Conservation (phyloP, 2,113 vertebrate species). For the Rhinogobius similis region DNA sequence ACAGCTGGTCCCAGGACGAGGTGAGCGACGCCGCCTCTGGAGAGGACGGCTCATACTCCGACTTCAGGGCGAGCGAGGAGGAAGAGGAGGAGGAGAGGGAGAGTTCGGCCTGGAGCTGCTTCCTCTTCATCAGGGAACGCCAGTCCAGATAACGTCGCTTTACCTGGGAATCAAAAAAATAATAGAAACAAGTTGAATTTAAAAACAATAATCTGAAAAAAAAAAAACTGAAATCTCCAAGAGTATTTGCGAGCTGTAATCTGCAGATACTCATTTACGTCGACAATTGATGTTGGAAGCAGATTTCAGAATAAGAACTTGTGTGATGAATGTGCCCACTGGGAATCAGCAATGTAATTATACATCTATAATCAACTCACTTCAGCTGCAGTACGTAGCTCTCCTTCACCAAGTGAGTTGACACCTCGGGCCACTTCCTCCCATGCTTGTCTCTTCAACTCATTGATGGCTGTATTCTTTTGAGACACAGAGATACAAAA, state of each 20-base stretch:
- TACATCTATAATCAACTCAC: constrained; percentile 24
- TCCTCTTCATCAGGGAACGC: constrained; percentile 90
- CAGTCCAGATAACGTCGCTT: constrained; percentile 92
- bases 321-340: not conserved
- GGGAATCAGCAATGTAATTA: not conserved
- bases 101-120: constrained; percentile 87
- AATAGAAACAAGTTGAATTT: not conserved
- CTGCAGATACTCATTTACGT: not conserved
- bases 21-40: constrained; percentile 82
- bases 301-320: not conserved
- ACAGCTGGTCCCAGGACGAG: constrained; percentile 84
- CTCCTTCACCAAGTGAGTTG: constrained; percentile 89
- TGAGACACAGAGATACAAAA: constrained; percentile 12
- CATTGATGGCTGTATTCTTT: constrained; percentile 93
- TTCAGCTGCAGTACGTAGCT: constrained; percentile 89
- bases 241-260: not conserved
- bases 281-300: not conserved
- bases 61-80: constrained; percentile 74
- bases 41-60: constrained; percentile 85
- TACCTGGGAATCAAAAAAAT: constrained; percentile 62
- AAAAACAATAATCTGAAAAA: too few relatives aligned
- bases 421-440: constrained; percentile 94
- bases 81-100: constrained; percentile 58
- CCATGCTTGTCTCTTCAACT: constrained; percentile 93
- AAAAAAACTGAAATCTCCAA: not conserved